Evolutionary conservation across 2,888 invertebrate genomes (phyloP), one percentile per base, ranked within the genome.

Genomic region (Zeuzera pyrina): DNA sequence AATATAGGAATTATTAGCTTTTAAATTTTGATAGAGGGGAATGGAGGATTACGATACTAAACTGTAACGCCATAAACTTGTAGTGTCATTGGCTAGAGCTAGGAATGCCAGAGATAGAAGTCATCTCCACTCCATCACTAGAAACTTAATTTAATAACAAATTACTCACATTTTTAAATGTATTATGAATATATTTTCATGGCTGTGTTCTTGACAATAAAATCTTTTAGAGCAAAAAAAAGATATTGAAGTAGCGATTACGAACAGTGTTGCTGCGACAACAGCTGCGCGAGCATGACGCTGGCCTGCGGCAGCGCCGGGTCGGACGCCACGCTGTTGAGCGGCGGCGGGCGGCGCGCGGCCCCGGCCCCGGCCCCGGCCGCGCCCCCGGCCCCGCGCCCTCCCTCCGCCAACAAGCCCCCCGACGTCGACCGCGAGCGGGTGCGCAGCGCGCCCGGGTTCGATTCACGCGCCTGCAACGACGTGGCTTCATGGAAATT

Each of bases 211-310:
- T n/a, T n/a, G n/a, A n/a, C n/a, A 21, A 3, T 21, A 21, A 3
- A n/a, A 21, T 21, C 7, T 6, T 10, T 21, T 8, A 21, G 10
- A n/a, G 21, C 7, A 10, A 21, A 21, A n/a, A n/a, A 8, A n/a
- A 10, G 11, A 22, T 3, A 2, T n/a, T 22, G 22, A 10, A 22
- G 2, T n/a, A 22, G n/a, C 12, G 12, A 11, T 7, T 32, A 84
- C 87, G 78, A 65, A 90, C 90, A 89, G 87, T 79, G 81, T 47
- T 81, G 79, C 33, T 73, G 62, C 30, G 91, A 91, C 45, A 95
- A 88, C 42, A 95, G 86, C 60, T 94, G 94, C 28, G 94, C 94
- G 38, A 95, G 86, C 63, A 92, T 86, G 33, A 93, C 91, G 77
- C 91, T 93, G 52, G 87, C 85, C 49, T 86, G 86, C 43, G 88